Percentiles rank a stretch among this genome's conserved stretches.
These are phyloP conservation scores for Pitangus sulphuratus DNA, from an alignment of 2,797 vertebrate genomes.

Conservation along the genomic window DNA sequence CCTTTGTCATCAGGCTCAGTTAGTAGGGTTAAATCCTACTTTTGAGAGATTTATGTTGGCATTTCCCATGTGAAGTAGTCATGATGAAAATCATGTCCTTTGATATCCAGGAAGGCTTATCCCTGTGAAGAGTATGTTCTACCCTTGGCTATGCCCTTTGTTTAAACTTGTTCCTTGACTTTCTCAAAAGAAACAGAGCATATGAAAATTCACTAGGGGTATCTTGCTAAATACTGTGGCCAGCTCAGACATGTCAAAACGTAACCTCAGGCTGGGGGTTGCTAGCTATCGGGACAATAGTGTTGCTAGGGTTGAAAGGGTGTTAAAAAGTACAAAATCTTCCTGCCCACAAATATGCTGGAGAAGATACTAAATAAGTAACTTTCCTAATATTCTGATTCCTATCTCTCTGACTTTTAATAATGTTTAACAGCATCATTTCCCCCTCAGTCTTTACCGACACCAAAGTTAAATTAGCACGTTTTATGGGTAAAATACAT, in stretches of 20 bases:
- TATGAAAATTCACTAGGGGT: neutral
- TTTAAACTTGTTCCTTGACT: neutral
- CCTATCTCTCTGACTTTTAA: neutral
- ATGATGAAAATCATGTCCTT: neutral
- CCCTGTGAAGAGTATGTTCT: neutral
- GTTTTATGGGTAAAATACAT: neutral
- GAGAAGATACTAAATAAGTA: neutral
- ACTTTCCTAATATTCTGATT: neutral
- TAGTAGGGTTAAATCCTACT: neutral
- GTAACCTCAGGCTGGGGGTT: neutral
- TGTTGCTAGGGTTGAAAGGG: neutral
- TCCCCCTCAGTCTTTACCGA: neutral
- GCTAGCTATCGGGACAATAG: neutral
- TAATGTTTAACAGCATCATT: neutral
- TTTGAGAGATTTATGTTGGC: neutral
- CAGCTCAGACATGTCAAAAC: neutral
- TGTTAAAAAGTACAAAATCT: neutral
- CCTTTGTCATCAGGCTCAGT: neutral
- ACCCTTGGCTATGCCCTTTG: neutral
- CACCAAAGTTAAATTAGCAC: neutral
- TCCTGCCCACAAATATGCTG: neutral
- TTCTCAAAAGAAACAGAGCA: neutral
- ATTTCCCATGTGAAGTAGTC: neutral
- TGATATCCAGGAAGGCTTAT: neutral
- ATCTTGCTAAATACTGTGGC: neutral